phyloP scores from a whole-genome alignment of 2,797 vertebrate species.

The Protosalanx chinensis region DNA sequence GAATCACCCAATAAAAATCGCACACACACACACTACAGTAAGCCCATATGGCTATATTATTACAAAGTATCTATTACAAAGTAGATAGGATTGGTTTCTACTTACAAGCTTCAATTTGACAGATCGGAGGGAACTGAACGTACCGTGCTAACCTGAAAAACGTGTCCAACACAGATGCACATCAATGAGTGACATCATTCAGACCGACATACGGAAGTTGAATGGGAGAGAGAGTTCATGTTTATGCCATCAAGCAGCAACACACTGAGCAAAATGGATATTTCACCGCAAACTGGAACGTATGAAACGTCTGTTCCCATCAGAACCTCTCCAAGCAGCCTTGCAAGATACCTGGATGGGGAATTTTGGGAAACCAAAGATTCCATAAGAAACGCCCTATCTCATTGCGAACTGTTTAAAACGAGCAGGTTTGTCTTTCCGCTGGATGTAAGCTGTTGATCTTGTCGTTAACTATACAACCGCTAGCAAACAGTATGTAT shows the following conservation, averaged over 20 bases:
- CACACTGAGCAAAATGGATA: not conserved
- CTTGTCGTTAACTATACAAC: not conserved
- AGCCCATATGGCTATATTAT: too few relatives aligned
- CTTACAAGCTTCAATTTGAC: too few relatives aligned
- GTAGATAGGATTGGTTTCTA: too few relatives aligned
- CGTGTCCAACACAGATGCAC: not conserved
- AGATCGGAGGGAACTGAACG: not conserved
- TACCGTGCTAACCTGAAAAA: not conserved
- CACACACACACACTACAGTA: too few relatives aligned
- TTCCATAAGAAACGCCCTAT: conserved; percentile 48
- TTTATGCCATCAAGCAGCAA: not conserved
- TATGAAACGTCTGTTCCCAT: conserved; percentile 1
- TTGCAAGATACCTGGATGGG: conserved; percentile 61
- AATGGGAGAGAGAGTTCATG: not conserved
- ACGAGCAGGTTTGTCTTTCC: conserved; percentile 49
- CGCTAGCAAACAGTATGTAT: not conserved
- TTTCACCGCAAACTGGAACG: not conserved
- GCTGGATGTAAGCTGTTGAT: not conserved
- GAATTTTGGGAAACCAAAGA: conserved; percentile 60
- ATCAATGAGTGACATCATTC: conserved; percentile 35
- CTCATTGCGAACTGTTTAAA: conserved; percentile 57
- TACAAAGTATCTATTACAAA: too few relatives aligned
- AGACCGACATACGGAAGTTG: conserved; percentile 35
- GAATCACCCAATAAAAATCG: too few relatives aligned
- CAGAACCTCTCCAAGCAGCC: conserved; percentile 26